Conservation (phyloP, 1,140 invertebrate genomes). For the Atta cephalotes region DNA sequence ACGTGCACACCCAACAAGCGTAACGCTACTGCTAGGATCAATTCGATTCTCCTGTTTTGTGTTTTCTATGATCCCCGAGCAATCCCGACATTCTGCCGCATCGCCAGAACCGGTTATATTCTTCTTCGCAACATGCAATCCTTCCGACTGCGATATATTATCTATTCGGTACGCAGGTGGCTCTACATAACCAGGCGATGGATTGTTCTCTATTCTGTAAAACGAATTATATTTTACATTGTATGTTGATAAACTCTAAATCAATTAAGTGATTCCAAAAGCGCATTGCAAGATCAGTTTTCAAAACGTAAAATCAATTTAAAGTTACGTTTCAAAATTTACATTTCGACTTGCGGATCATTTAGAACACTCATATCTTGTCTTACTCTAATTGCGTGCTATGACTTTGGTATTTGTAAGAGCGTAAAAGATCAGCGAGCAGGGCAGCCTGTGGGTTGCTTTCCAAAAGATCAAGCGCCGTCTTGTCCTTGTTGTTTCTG, state of each 20-base stretch:
- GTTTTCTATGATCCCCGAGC: slow-evolving; percentile 54
- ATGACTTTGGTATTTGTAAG: slow-evolving; percentile 77
- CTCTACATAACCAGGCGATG: slow-evolving; percentile 42
- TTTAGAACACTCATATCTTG: no score
- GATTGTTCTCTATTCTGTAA: slow-evolving; percentile 68
- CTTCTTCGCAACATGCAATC: slow-evolving; percentile 5
- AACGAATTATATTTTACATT: background rate
- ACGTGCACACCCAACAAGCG: slow-evolving; percentile 65
- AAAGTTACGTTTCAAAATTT: background rate
- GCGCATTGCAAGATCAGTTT: background rate
- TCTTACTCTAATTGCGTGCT: slow-evolving; percentile 67
- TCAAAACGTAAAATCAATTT: background rate
- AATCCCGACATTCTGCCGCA: slow-evolving; percentile 66
- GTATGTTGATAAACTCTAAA: background rate
- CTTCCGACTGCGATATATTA: slow-evolving; percentile 61
- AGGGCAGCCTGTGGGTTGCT: slow-evolving; percentile 77
- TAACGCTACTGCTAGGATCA: slow-evolving; percentile 64
- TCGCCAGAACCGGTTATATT: slow-evolving; percentile 60
- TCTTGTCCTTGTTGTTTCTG: slow-evolving; percentile 89
- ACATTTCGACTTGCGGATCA: background rate
- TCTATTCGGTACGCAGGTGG: slow-evolving; percentile 69
- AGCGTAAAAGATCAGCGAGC: slow-evolving; percentile 80
- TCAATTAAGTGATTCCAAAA: background rate
- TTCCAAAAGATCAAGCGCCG: slow-evolving; percentile 88
- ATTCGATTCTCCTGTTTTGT: slow-evolving; percentile 61